Conservation (phyloP, 1,140 invertebrate species). For the Lineus longissimus region DNA sequence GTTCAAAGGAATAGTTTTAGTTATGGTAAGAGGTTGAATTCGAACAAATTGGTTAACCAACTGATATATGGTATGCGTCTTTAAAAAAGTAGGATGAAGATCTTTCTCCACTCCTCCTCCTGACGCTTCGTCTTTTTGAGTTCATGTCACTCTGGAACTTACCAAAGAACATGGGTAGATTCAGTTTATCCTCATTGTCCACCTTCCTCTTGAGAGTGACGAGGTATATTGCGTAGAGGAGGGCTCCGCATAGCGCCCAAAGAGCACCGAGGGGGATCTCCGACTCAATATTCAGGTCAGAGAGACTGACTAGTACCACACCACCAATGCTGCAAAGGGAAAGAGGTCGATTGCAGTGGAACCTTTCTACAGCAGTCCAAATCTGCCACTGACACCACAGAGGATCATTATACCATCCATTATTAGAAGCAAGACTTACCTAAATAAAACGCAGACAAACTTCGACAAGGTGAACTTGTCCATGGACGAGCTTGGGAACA, state of each 20-base stretch:
- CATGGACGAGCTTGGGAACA: conserved; percentile 71
- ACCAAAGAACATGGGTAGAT: conserved; percentile 89
- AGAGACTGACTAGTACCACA: conserved; percentile 69
- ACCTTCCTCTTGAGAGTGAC: conserved; percentile 77
- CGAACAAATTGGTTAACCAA: too few species aligned
- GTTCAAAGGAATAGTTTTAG: too few species aligned
- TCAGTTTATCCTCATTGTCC: conserved; percentile 80
- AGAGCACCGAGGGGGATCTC: conserved; percentile 67
- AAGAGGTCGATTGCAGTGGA: not conserved
- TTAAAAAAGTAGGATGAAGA: too few species aligned
- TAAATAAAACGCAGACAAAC: conserved; percentile 69
- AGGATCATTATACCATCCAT: not conserved
- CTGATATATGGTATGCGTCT: too few species aligned
- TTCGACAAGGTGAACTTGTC: conserved; percentile 79
- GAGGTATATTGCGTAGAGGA: conserved; percentile 79
- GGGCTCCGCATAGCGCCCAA: conserved; percentile 74
- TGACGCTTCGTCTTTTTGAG: too few species aligned
- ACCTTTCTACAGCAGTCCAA: not conserved
- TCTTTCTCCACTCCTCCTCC: too few species aligned
- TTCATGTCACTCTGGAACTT: too few species aligned
- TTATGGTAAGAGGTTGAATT: too few species aligned
- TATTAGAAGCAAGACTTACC: conserved; percentile 32
- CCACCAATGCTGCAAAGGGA: conserved; percentile 65
- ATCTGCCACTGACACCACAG: not conserved
- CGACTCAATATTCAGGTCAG: conserved; percentile 59